phyloP scores from a whole-genome alignment of 2,888 invertebrate genomes.

The Xanthorhoe designata region DNA sequence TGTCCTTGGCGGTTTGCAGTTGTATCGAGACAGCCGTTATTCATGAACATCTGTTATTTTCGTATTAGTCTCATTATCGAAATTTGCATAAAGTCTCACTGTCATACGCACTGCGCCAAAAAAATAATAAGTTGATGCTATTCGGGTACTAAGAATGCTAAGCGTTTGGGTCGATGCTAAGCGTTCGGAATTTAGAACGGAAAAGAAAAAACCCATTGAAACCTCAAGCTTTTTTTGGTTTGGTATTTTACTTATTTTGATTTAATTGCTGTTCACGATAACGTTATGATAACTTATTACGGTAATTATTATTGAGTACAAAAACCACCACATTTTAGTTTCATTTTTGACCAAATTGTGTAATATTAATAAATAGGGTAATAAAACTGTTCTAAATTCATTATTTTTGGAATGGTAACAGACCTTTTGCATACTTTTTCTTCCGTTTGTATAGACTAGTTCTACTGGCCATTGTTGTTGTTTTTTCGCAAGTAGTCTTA shows the following conservation, averaged over 20 bases:
- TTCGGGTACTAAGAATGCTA: no score
- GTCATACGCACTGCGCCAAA: constrained; percentile 15
- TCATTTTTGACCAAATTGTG: background rate
- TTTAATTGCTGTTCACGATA: constrained; percentile 16
- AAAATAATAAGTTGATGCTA: constrained; percentile 1
- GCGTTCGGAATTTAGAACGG: constrained; percentile 1
- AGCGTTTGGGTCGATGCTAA: no score
- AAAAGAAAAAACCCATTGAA: background rate
- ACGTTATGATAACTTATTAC: background rate
- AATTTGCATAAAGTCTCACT: constrained; percentile 8
- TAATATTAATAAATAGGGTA: background rate
- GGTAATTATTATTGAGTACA: constrained; percentile 20
- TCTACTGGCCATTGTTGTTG: background rate
- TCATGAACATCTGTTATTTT: constrained; percentile 21
- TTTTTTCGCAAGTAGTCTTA: background rate
- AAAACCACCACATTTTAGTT: background rate
- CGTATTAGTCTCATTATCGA: constrained; percentile 5
- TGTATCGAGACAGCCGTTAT: constrained; percentile 11
- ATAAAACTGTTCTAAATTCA: no score
- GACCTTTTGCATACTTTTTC: no score
- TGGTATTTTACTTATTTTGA: constrained; percentile 10
- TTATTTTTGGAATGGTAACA: background rate
- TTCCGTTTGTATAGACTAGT: background rate
- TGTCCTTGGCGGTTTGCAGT: constrained; percentile 34
- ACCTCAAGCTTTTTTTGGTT: background rate